Percentiles rank a stretch among this genome's conserved stretches.
Evolutionary conservation across 2,113 vertebrate genomes (phyloP).

Genomic region (Periophthalmodon schlosseri): DNA sequence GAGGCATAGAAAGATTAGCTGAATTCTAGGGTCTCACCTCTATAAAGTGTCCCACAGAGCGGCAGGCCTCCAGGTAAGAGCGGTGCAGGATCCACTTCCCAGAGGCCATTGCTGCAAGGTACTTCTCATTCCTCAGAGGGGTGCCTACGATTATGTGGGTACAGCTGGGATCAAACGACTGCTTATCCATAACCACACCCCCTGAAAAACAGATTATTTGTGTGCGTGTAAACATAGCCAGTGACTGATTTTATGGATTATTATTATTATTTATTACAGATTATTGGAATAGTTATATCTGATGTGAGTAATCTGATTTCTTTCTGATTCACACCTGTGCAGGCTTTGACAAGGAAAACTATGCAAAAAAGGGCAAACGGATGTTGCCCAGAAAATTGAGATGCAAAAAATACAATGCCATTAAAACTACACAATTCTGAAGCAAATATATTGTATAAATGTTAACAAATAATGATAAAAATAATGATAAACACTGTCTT

Average conservation of each 20-base stretch:
- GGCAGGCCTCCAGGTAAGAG: constrained; percentile 92
- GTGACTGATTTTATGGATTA: no score
- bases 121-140: constrained; percentile 96
- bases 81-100: constrained; percentile 98
- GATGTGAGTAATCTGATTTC: no score
- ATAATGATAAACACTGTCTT: constrained; percentile 25
- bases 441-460: no score
- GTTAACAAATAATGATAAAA: no score
- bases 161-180: constrained; percentile 92
- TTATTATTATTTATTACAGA: no score
- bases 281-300: neutral
- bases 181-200: constrained; percentile 89
- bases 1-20: neutral
- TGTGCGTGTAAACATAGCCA: neutral
- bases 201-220: constrained; percentile 67
- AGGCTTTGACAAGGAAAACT: no score
- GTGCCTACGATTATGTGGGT: constrained; percentile 95
- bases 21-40: constrained; percentile 67
- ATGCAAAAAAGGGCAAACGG: neutral
- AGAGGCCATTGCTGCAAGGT: constrained; percentile 92
- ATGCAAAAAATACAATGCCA: no score
- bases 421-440: no score
- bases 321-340: no score
- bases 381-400: no score
- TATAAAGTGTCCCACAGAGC: constrained; percentile 82